Conservation (phyloP, 2,888 invertebrate species). For the Drosophila anceps region DNA sequence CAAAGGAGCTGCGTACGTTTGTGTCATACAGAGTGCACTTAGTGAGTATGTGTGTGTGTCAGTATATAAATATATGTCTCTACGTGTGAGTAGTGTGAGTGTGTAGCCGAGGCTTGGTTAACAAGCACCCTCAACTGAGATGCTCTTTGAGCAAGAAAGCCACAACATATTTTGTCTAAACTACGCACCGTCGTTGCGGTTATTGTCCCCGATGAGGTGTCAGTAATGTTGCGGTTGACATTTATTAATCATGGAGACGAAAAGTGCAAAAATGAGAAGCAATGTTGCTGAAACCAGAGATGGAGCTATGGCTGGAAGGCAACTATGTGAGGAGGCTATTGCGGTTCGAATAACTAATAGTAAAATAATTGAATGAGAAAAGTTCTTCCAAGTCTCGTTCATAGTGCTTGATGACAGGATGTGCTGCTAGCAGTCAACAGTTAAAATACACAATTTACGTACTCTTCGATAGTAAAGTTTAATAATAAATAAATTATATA, state of each 20-base stretch:
- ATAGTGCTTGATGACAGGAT: conserved; percentile 26
- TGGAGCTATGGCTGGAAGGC: background rate
- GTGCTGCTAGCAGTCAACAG: background rate
- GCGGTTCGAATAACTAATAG: conserved; percentile 65
- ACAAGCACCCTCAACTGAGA: conserved; percentile 11
- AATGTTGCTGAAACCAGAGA: conserved; percentile 41
- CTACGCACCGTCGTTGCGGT: conserved; percentile 24
- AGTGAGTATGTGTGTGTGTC: conserved; percentile 11
- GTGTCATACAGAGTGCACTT: conserved; percentile 56
- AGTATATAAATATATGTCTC: conserved; percentile 8
- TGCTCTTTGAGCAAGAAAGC: conserved; percentile 33
- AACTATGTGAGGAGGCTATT: conserved; percentile 63
- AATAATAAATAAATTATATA: conserved; percentile 15
- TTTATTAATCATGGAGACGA: conserved; percentile 72
- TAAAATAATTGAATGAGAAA: conserved; percentile 74
- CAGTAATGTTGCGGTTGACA: conserved; percentile 77
- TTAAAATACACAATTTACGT: conserved; percentile 1
- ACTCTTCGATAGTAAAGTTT: conserved; percentile 11
- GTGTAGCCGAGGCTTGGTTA: conserved; percentile 21
- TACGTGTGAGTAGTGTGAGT: conserved; percentile 12
- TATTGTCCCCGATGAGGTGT: conserved; percentile 60
- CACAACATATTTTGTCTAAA: conserved; percentile 61
- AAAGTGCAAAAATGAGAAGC: conserved; percentile 7
- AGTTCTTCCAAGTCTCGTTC: conserved; percentile 37
- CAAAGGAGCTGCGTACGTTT: conserved; percentile 64